Percentiles rank a stretch among this genome's conserved stretches.
Conservation (phyloP, 2,797 vertebrate genomes). For the Serranus cabrilla region DNA sequence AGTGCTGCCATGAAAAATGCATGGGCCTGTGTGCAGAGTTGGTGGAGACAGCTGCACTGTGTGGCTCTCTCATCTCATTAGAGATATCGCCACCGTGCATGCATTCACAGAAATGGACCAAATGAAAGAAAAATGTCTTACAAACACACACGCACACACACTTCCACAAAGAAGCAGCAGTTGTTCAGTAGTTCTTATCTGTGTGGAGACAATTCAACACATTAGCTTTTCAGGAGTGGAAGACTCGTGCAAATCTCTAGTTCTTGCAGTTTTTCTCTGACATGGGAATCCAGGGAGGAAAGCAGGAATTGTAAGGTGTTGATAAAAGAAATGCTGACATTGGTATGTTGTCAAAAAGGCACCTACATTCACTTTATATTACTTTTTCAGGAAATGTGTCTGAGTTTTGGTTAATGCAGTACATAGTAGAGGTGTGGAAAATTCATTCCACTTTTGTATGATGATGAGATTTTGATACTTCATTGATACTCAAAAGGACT, state of each 20-base stretch:
- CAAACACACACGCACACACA: slow-evolving; percentile 13
- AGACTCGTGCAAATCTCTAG: slow-evolving; percentile 1
- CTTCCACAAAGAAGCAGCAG: slow-evolving; percentile 16
- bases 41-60: slow-evolving; percentile 62
- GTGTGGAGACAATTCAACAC: slow-evolving; percentile 27
- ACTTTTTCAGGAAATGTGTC: neutral
- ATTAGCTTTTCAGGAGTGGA: slow-evolving; percentile 30
- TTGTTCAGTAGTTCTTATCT: slow-evolving; percentile 8
- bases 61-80: slow-evolving; percentile 59
- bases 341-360: neutral
- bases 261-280: neutral
- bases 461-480: no score
- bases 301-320: neutral
- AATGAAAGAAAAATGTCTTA: slow-evolving; percentile 33
- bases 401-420: neutral
- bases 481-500: no score
- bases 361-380: neutral
- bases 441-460: no score
- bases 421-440: neutral
- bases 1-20: slow-evolving; percentile 74
- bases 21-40: slow-evolving; percentile 61
- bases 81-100: slow-evolving; percentile 28
- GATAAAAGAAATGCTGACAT: neutral
- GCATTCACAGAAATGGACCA: slow-evolving; percentile 38
- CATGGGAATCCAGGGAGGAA: neutral